These are phyloP conservation scores for Aratinga solstitialis DNA, from an alignment of 2,797 vertebrate species.

Conservation along the genomic window DNA sequence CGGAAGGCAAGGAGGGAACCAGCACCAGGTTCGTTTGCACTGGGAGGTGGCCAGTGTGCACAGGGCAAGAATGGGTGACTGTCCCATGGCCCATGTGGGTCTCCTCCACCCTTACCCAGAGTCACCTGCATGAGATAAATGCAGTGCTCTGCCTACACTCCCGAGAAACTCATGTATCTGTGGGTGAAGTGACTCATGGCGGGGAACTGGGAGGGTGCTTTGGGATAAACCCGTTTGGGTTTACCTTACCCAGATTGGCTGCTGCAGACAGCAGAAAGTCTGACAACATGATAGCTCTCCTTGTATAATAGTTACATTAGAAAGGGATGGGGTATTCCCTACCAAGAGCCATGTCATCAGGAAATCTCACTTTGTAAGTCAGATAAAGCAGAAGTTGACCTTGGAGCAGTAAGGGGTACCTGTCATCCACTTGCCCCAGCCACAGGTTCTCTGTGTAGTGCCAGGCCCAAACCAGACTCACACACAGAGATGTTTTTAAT, in stretches of 20 bases:
- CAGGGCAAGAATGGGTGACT: background rate
- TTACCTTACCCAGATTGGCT: background rate
- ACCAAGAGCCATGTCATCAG: fast-evolving
- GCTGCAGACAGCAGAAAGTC: background rate
- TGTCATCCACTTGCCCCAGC: fast-evolving
- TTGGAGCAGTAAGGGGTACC: background rate
- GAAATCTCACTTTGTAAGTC: background rate
- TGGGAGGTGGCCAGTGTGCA: background rate
- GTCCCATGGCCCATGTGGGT: background rate
- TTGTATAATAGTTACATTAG: fast-evolving
- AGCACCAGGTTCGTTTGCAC: background rate
- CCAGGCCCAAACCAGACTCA: background rate
- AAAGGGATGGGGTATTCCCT: background rate
- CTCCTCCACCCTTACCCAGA: background rate
- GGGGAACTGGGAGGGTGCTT: background rate
- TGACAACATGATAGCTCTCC: background rate
- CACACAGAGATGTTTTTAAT: background rate
- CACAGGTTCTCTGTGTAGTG: fast-evolving
- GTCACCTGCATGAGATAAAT: background rate
- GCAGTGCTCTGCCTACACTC: background rate
- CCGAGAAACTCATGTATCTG: fast-evolving
- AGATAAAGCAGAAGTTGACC: background rate
- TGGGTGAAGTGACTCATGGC: background rate
- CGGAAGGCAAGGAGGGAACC: background rate
- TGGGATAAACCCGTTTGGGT: background rate